These are phyloP conservation scores for Fukomys damarensis DNA, from an alignment of 2,113 vertebrate genomes.

Conservation along the genomic window DNA sequence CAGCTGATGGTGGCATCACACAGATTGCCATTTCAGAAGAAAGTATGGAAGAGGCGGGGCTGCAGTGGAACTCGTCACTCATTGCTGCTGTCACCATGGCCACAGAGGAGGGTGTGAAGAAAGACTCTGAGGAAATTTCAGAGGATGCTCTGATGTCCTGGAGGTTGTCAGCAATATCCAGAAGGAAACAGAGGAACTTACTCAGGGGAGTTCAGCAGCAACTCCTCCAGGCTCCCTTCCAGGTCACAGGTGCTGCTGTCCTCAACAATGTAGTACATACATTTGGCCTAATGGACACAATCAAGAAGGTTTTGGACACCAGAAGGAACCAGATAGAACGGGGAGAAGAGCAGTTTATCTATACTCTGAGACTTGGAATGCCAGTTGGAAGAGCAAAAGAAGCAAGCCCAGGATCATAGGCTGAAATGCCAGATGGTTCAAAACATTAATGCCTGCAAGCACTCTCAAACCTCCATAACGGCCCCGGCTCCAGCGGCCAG, in stretches of 20 bases:
- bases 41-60: constrained; percentile 88
- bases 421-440: constrained; percentile 91
- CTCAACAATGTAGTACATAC: constrained; percentile 90
- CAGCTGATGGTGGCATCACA: constrained; percentile 88
- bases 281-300: constrained; percentile 95
- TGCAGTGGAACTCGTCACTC: constrained; percentile 89
- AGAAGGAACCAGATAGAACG: constrained; percentile 93
- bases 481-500: constrained; percentile 94
- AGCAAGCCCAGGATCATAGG: constrained; percentile 90
- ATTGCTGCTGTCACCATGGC: constrained; percentile 87
- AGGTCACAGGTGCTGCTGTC: constrained; percentile 87
- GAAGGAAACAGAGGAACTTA: constrained; percentile 92
- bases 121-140: constrained; percentile 89
- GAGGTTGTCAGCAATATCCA: constrained; percentile 95
- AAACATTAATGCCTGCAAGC: constrained; percentile 88
- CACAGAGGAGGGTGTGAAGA: constrained; percentile 90
- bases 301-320: constrained; percentile 94
- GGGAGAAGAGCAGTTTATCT: constrained; percentile 93
- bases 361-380: constrained; percentile 94
- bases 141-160: constrained; percentile 94
- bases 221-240: constrained; percentile 90
- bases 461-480: constrained; percentile 91
- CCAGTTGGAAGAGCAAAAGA: constrained; percentile 96
- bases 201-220: constrained; percentile 91
- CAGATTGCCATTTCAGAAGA: constrained; percentile 89